Percentiles rank a stretch among this genome's conserved stretches.
Evolutionary conservation across 2,113 vertebrate genomes (phyloP).

Genomic region (Sula dactylatra): DNA sequence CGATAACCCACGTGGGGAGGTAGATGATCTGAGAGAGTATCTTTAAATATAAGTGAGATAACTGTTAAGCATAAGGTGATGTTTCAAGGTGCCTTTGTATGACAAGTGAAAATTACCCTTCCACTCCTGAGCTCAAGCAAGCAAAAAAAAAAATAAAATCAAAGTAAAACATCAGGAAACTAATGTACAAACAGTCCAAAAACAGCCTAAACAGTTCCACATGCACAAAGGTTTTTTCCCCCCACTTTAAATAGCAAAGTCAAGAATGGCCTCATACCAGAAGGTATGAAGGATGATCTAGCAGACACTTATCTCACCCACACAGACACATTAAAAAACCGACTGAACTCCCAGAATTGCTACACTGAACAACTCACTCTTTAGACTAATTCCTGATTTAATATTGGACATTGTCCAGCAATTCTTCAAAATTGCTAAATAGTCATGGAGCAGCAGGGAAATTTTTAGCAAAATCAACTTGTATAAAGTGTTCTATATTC

Average conservation of each 20-base stretch:
- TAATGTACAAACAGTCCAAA: neutral
- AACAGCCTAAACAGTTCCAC: neutral
- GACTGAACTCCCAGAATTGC: neutral
- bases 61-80: neutral
- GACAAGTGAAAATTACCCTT: neutral
- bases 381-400: constrained; percentile 12
- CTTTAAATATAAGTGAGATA: neutral
- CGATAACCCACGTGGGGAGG: neutral
- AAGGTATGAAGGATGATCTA: constrained; percentile 39
- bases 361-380: neutral
- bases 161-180: constrained; percentile 6
- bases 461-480: neutral
- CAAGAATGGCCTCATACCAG: constrained; percentile 15
- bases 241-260: neutral
- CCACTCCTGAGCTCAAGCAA: neutral
- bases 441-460: neutral
- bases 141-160: neutral
- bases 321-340: neutral
- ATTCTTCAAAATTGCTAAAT: neutral
- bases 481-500: neutral
- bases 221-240: neutral
- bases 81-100: constrained; percentile 12
- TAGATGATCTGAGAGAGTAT: neutral
- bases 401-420: neutral
- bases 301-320: constrained; percentile 47